These are phyloP conservation scores for Macrochelys suwanniensis DNA, from an alignment of 2,797 vertebrate genomes.

Conservation along the genomic window DNA sequence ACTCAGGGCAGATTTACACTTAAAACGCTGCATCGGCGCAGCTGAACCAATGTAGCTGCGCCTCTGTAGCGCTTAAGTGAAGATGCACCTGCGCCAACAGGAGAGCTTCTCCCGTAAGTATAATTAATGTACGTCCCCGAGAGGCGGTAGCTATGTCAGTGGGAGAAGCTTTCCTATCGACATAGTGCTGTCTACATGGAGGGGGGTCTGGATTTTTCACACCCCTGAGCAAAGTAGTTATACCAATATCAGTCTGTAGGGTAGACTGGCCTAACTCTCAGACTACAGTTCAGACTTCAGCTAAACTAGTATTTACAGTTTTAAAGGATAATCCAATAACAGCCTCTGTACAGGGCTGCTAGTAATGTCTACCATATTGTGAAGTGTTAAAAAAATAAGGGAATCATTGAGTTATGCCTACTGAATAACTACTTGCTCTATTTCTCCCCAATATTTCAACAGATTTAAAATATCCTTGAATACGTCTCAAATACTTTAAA, in stretches of 20 bases:
- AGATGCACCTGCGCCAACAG: background rate
- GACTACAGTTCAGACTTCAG: background rate
- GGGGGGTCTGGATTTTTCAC: background rate
- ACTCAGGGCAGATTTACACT: background rate
- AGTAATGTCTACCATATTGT: background rate
- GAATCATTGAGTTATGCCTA: background rate
- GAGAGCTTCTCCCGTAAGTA: background rate
- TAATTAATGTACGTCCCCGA: too few relatives aligned
- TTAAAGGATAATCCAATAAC: background rate
- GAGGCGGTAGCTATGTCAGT: background rate
- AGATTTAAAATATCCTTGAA: background rate
- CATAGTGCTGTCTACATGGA: background rate
- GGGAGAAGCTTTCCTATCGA: background rate
- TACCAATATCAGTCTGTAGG: background rate
- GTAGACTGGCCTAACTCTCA: background rate
- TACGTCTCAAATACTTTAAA: background rate
- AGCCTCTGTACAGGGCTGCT: background rate
- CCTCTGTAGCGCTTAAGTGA: background rate
- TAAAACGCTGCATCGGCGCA: accelerated
- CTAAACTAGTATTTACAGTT: background rate
- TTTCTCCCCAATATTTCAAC: background rate
- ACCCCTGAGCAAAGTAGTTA: background rate
- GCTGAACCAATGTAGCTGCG: background rate
- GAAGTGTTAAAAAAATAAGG: background rate
- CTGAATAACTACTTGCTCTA: background rate